Conservation (phyloP, 2,888 invertebrate genomes). For the Coelopa pilipes region DNA sequence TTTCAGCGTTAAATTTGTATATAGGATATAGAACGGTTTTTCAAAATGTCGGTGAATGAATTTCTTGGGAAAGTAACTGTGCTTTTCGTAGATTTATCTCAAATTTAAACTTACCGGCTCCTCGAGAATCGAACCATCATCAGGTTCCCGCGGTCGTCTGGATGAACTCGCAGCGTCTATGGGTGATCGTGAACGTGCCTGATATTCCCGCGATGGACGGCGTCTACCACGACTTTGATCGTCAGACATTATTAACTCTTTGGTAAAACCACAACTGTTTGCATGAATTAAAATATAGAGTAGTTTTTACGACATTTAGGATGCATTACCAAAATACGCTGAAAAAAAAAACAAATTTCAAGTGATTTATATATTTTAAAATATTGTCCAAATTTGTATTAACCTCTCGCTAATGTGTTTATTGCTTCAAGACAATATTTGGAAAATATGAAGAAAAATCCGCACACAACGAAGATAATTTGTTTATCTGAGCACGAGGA, state of each 20-base stretch:
- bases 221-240: constrained; percentile 49
- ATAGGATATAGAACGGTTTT: not conserved
- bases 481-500: too few relatives aligned
- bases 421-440: too few relatives aligned
- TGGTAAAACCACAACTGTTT: too few relatives aligned
- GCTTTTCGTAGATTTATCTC: not conserved
- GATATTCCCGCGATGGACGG: constrained; percentile 48
- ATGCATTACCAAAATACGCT: not conserved
- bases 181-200: constrained; percentile 39
- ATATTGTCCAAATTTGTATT: not conserved
- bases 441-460: too few relatives aligned
- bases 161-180: constrained; percentile 13
- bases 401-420: constrained; percentile 3
- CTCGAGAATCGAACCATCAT: constrained; percentile 40
- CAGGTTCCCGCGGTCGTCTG: constrained; percentile 36
- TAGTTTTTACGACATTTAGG: not conserved
- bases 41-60: not conserved
- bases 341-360: not conserved
- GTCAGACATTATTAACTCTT: constrained; percentile 44
- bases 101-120: constrained; percentile 46
- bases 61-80: not conserved
- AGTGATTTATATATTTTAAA: not conserved
- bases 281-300: not conserved
- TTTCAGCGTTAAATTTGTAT: not conserved
- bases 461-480: too few relatives aligned